Conservation (phyloP, 2,113 vertebrate genomes). For the Reinhardtius hippoglossoides region DNA sequence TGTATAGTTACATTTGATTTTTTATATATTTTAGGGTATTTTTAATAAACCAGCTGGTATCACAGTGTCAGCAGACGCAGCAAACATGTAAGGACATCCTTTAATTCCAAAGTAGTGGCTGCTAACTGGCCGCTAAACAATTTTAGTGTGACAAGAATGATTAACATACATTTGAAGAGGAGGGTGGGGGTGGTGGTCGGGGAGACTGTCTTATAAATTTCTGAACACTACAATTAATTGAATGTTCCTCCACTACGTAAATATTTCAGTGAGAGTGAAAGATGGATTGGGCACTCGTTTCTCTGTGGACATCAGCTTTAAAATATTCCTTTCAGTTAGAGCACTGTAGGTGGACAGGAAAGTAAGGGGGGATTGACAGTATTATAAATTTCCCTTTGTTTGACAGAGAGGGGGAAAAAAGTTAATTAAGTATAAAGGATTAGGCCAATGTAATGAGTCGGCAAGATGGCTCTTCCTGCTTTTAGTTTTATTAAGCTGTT, state of each 20-base stretch:
- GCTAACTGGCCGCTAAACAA: not conserved
- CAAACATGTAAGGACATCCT: not conserved
- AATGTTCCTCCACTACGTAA: slow-evolving; percentile 33
- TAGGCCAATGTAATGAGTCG: slow-evolving; percentile 65
- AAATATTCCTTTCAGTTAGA: slow-evolving; percentile 29
- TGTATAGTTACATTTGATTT: not conserved
- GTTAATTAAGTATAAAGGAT: slow-evolving; percentile 74
- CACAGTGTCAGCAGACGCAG: not conserved
- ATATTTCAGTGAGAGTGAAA: slow-evolving; percentile 47
- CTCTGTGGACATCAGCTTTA: slow-evolving; percentile 17
- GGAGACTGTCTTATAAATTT: not conserved
- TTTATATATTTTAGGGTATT: not conserved
- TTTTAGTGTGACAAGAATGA: not conserved
- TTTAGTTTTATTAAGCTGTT: slow-evolving; percentile 73
- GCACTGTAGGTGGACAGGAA: slow-evolving; percentile 18
- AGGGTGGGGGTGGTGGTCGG: not conserved
- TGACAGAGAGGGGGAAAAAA: slow-evolving; percentile 56
- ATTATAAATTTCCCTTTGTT: slow-evolving; percentile 62
- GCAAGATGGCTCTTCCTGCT: slow-evolving; percentile 65
- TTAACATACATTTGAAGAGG: not conserved
- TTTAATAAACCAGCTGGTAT: not conserved
- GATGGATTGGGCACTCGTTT: not conserved
- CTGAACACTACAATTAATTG: not conserved
- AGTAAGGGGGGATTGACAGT: slow-evolving; percentile 23
- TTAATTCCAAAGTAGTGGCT: not conserved